Evolutionary conservation across 2,797 vertebrate species (phyloP).

Genomic region (Sphenopsis melanotis): DNA sequence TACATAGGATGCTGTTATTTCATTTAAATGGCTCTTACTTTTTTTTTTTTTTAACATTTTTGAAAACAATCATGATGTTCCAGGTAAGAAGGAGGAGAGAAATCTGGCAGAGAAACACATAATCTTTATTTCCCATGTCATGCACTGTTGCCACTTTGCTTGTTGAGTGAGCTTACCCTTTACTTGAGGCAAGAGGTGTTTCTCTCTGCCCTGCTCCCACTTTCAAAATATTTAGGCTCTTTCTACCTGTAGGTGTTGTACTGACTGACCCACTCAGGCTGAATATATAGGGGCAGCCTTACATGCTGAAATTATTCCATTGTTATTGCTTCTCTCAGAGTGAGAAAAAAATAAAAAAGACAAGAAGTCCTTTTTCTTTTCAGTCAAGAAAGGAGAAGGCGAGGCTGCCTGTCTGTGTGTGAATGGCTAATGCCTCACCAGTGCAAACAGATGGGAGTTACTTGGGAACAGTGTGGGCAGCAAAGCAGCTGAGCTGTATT

Average conservation of each 20-base stretch:
- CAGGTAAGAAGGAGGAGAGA: neutral
- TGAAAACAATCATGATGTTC: neutral
- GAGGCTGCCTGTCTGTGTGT: neutral
- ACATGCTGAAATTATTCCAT: neutral
- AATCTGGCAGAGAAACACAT: neutral
- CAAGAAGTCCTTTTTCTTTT: neutral
- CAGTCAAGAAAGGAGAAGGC: neutral
- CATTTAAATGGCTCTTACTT: neutral
- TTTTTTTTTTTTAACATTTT: neutral
- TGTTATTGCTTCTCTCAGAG: neutral
- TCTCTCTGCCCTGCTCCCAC: neutral
- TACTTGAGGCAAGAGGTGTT: neutral
- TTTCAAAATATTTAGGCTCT: neutral
- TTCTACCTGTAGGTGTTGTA: neutral
- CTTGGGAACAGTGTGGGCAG: neutral
- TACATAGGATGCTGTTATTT: neutral
- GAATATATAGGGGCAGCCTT: neutral
- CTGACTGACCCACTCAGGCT: neutral
- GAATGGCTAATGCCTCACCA: neutral
- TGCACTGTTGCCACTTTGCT: neutral
- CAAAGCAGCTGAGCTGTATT: neutral
- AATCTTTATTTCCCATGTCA: neutral
- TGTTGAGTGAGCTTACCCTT: neutral
- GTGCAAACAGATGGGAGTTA: neutral
- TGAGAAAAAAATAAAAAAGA: fast-evolving